phyloP scores from a whole-genome alignment of 2,113 vertebrate genomes.

The Entelurus aequoreus region DNA sequence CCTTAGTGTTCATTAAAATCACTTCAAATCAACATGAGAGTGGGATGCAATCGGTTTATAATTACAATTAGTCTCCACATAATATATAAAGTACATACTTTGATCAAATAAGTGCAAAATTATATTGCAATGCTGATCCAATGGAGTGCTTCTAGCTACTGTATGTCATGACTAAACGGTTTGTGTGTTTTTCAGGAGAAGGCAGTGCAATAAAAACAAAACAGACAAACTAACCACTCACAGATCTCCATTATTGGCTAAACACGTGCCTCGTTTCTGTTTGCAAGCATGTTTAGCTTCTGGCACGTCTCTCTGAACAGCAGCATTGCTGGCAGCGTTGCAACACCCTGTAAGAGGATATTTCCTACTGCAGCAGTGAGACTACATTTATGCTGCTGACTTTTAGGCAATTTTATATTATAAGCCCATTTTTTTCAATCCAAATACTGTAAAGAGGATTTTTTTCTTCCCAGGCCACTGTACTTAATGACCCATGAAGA shows the following conservation, averaged over 20 bases:
- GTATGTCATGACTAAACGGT: constrained; percentile 25
- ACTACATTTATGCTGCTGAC: constrained; percentile 7
- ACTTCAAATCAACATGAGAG: too few relatives aligned
- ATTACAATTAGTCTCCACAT: too few relatives aligned
- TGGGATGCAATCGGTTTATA: too few relatives aligned
- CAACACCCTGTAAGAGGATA: constrained; percentile 37
- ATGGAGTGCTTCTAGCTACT: constrained; percentile 16
- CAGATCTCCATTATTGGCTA: constrained; percentile 37
- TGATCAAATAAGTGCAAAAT: background rate
- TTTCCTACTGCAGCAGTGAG: constrained; percentile 22
- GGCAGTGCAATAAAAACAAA: constrained; percentile 28
- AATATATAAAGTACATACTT: background rate
- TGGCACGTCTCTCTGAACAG: constrained; percentile 26
- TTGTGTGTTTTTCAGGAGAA: constrained; percentile 18
- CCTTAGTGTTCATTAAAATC: too few relatives aligned
- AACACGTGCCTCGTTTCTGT: constrained; percentile 31
- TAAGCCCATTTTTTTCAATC: constrained; percentile 5
- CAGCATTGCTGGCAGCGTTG: constrained; percentile 31
- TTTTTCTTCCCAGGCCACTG: constrained; percentile 1
- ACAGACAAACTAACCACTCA: constrained; percentile 37
- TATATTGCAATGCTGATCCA: constrained; percentile 5
- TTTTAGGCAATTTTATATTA: constrained; percentile 18
- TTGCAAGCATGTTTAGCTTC: constrained; percentile 41
- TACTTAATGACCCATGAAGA: constrained; percentile 20
- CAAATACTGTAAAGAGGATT: constrained; percentile 17